Conservation (phyloP, 1,140 invertebrate genomes). For the Lutraria rhynchaena region DNA sequence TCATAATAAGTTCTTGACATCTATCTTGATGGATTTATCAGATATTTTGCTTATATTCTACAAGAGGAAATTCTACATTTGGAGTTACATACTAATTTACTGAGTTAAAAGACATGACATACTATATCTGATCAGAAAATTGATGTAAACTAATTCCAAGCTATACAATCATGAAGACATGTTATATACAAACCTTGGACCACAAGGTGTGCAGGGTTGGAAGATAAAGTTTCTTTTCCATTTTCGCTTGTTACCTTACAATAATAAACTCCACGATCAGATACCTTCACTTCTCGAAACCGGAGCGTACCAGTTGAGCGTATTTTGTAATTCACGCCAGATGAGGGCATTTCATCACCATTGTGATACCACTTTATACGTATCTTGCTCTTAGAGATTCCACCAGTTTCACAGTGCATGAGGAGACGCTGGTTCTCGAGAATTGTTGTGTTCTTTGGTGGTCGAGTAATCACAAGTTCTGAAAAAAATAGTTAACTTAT, state of each 20-base stretch:
- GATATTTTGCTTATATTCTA: too few relatives aligned
- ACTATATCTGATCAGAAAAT: too few relatives aligned
- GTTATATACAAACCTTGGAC: slow-evolving; percentile 60
- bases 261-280: slow-evolving; percentile 60
- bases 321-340: slow-evolving; percentile 60
- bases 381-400: slow-evolving; percentile 70
- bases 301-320: slow-evolving; percentile 54
- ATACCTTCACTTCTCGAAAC: slow-evolving; percentile 61
- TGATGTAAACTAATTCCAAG: too few relatives aligned
- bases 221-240: slow-evolving; percentile 49
- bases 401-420: slow-evolving; percentile 71
- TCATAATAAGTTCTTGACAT: too few relatives aligned
- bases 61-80: too few relatives aligned
- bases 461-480: slow-evolving; percentile 63
- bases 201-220: slow-evolving; percentile 58
- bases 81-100: too few relatives aligned
- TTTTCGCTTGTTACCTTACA: slow-evolving; percentile 62
- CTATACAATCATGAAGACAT: not conserved
- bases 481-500: slow-evolving; percentile 31
- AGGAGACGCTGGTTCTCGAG: slow-evolving; percentile 57
- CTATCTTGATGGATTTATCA: too few relatives aligned
- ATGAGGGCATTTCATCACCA: slow-evolving; percentile 40
- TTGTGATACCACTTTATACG: slow-evolving; percentile 77
- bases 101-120: too few relatives aligned
- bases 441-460: slow-evolving; percentile 62